Base-by-base conservation (phyloP, 2,797 vertebrate genomes). In the Spinus pinus region DNA sequence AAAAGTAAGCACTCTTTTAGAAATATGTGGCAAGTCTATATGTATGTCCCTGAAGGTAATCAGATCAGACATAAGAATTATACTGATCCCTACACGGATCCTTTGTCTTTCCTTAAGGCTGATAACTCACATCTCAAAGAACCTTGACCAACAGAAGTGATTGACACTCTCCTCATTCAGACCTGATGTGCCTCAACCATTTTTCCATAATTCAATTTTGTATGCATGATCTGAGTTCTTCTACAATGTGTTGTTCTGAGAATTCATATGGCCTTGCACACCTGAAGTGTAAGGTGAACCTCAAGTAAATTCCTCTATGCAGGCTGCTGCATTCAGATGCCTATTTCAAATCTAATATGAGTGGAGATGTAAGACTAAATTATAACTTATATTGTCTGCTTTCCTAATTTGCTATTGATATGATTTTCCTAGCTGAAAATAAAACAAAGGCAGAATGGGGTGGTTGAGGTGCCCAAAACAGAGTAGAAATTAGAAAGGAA, bases 261-360 rank as follows among this genome's bases (percentile, higher is more conserved):
- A 93, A 91, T 90, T 95, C 87, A 88, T 56, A 83, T 86, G 77
- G 62, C 50, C 95, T 90, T 87, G 78, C 81, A 91, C 56, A 94
- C 81, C 90, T 95, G 89, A 33, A 33, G 33, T 33, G 33, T 33
- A 33, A 33, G 33, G 33, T 33, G 33, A 33, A 88, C 31, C 49
- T 83, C 53, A 23, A 51, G 57, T 64, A 93, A 93, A 92, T 64
- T 92, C 44, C 47, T 90, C 65, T 31, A 6, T 5, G 2, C 0
- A 1, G 6, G 22, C 21, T 81, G 35, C 70, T 70, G 47, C 22
- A 56, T 46, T 82, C 60, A 49, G 47, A n/a, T 56, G 49, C 31
- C 58, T 53, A 58, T 92, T 67, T 90, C 75, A 73, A 91, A 64
- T 15, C 28, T 58, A 35, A 64, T 25, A 56, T 2, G 20, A 49